A percentile compares a stretch with the other conserved stretches of the same genome.
Evolutionary conservation across 1,140 invertebrate genomes (phyloP).

Genomic region (Bombyx mori): ASM3026992v2 NC_085127.1:6787001-6787500

Average conservation of each 20-base stretch:
- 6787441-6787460: constrained; percentile 60
- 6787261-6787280: constrained; percentile 71
- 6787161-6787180: constrained; percentile 75
- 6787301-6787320: constrained; percentile 91
- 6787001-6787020: constrained; percentile 81
- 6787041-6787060: constrained; percentile 83
- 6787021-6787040: constrained; percentile 79
- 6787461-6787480: neutral
- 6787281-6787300: constrained; percentile 94
- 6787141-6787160: constrained; percentile 78
- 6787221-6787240: constrained; percentile 57
- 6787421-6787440: constrained; percentile 72
- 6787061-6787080: constrained; percentile 97
- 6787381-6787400: constrained; percentile 66
- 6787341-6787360: constrained; percentile 93
- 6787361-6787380: constrained; percentile 75
- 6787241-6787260: constrained; percentile 36
- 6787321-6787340: constrained; percentile 83
- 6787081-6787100: constrained; percentile 79
- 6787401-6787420: constrained; percentile 78
- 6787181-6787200: constrained; percentile 60
- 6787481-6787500: too few relatives aligned
- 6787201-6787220: constrained; percentile 47
- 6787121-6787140: constrained; percentile 84
- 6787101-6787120: constrained; percentile 82